phyloP scores from a whole-genome alignment of 2,113 vertebrate genomes.

The Lamprologus callipterus region DNA sequence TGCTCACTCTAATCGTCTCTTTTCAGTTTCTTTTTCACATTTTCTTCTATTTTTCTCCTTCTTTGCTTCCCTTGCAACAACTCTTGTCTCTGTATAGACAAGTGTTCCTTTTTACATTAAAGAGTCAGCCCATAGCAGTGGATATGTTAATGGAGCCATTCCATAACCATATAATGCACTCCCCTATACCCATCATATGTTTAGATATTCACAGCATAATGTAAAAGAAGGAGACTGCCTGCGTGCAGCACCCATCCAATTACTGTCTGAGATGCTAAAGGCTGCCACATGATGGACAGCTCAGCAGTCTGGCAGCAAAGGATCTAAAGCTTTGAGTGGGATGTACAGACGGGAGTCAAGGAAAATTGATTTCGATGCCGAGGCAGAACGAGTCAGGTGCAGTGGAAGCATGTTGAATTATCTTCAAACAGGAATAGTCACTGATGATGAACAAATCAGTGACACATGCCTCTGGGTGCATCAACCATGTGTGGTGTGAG shows the following conservation, averaged over 20 bases:
- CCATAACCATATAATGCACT: not conserved
- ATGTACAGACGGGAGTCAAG: slow-evolving; percentile 3
- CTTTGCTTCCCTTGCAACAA: not conserved
- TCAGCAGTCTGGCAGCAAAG: slow-evolving; percentile 24
- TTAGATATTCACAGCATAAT: slow-evolving; percentile 23
- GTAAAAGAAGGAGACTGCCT: slow-evolving; percentile 20
- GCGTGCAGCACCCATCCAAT: slow-evolving; percentile 40
- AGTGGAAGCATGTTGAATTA: slow-evolving; percentile 39
- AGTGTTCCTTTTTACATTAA: not conserved
- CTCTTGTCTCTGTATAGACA: not conserved
- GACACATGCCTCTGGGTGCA: slow-evolving; percentile 12
- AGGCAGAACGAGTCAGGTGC: slow-evolving; percentile 35
- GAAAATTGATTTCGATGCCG: slow-evolving; percentile 34
- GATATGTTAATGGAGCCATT: not conserved
- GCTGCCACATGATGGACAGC: slow-evolving; percentile 49
- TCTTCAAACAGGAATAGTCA: slow-evolving; percentile 44
- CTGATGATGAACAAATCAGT: slow-evolving; percentile 35
- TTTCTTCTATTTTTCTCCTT: not conserved
- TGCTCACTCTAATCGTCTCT: not conserved
- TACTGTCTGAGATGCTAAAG: slow-evolving; percentile 39
- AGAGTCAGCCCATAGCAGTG: not conserved
- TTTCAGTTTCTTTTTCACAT: not conserved
- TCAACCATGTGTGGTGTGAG: slow-evolving; percentile 7
- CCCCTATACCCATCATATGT: not conserved
- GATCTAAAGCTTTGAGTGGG: slow-evolving; percentile 35